Percentiles rank a stretch among this genome's conserved stretches.
phyloP scores from a whole-genome alignment of 2,888 invertebrate species.

The Callyntrura guangdongensis region DNA sequence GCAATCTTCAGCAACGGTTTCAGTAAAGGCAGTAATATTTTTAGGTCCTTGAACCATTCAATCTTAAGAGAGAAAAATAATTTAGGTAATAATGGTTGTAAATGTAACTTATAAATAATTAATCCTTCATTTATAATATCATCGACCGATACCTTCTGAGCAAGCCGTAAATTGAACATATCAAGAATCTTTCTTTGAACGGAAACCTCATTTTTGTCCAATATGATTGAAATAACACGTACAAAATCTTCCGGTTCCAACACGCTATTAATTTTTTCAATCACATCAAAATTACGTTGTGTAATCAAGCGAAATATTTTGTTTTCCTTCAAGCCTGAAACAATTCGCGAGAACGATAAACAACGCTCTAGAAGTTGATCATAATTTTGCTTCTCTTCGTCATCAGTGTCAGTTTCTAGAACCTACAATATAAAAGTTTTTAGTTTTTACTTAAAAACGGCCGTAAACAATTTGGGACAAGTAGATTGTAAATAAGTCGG shows the following conservation, averaged over 20 bases:
- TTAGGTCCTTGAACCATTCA: conserved; percentile 84
- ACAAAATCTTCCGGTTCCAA: conserved; percentile 82
- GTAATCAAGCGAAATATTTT: conserved; percentile 82
- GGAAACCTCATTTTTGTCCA: conserved; percentile 78
- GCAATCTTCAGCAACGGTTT: conserved; percentile 88
- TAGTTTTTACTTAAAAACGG: no score
- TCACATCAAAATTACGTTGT: conserved; percentile 83
- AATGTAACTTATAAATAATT: neutral
- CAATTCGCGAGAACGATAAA: conserved; percentile 79
- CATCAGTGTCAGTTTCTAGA: conserved; percentile 34
- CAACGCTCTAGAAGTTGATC: conserved; percentile 82
- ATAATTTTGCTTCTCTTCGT: conserved; percentile 71
- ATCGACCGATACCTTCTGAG: conserved; percentile 79
- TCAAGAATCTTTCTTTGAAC: conserved; percentile 84
- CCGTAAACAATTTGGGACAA: no score
- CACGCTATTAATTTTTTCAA: conserved; percentile 83
- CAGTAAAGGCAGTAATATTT: conserved; percentile 87
- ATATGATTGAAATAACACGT: conserved; percentile 74
- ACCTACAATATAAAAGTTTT: no score
- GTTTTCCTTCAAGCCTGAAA: conserved; percentile 79
- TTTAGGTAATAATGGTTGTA: neutral
- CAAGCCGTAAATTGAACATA: conserved; percentile 83
- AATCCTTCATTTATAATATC: neutral
- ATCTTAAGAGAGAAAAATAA: conserved; percentile 72
- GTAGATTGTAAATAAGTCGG: no score